A percentile compares a stretch with the other conserved stretches of the same genome.
phyloP scores from a whole-genome alignment of 2,888 invertebrate species.

The Pimpla rufipes region DNA sequence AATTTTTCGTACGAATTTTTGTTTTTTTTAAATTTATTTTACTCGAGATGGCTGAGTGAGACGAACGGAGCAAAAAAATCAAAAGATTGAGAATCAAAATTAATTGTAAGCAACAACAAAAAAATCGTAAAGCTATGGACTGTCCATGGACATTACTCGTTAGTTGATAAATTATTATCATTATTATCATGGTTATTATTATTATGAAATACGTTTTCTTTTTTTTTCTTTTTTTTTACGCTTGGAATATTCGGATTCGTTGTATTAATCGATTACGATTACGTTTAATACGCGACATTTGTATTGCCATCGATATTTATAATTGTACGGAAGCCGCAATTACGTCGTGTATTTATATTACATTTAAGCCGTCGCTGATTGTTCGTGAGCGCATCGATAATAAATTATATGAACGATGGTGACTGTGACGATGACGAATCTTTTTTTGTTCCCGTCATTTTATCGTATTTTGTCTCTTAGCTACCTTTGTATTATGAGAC shows the following conservation, averaged over 20 bases:
- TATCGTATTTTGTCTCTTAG: conserved; percentile 69
- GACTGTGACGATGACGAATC: conserved; percentile 41
- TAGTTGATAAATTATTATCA: conserved; percentile 63
- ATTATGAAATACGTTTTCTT: conserved; percentile 12
- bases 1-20: conserved; percentile 29
- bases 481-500: conserved; percentile 72
- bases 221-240: conserved; percentile 25
- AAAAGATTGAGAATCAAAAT: conserved; percentile 74
- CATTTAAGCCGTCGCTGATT: conserved; percentile 39
- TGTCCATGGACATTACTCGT: conserved; percentile 61
- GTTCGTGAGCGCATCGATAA: conserved; percentile 37
- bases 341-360: conserved; percentile 27
- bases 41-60: conserved; percentile 39
- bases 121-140: conserved; percentile 35
- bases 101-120: conserved; percentile 18
- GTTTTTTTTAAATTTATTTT: too few relatives aligned
- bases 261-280: conserved; percentile 39
- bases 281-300: conserved; percentile 53
- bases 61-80: conserved; percentile 66
- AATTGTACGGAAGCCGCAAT: conserved; percentile 42
- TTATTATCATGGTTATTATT: conserved; percentile 52
- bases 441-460: conserved; percentile 62
- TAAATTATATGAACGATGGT: conserved; percentile 5
- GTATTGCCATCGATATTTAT: conserved; percentile 63
- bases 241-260: conserved; percentile 46